Conservation (phyloP, 1,140 invertebrate genomes). For the Zaprionus taronus region DNA sequence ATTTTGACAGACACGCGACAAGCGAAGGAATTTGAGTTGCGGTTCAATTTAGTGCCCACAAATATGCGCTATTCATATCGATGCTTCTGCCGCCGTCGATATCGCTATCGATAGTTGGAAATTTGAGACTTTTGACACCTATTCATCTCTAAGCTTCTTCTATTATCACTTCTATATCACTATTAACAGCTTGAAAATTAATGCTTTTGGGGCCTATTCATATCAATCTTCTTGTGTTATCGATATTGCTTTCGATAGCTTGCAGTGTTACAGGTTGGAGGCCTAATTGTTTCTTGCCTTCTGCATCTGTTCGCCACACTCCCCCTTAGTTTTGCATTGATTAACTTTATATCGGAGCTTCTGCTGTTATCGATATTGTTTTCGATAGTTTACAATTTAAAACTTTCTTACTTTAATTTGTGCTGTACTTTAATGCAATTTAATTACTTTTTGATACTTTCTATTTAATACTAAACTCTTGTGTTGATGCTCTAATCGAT, state of each 20-base stretch:
- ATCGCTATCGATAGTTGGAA: not conserved
- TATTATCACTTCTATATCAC: not conserved
- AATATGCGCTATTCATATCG: not conserved
- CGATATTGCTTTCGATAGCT: not conserved
- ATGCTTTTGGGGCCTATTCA: too few species aligned
- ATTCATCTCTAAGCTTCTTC: not conserved
- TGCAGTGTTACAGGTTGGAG: not conserved
- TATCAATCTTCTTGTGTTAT: not conserved
- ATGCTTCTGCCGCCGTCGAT: not conserved
- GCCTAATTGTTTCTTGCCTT: not conserved
- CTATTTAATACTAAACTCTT: too few species aligned
- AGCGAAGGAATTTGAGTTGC: slow-evolving; percentile 24
- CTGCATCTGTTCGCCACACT: too few species aligned
- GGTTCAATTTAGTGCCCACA: slow-evolving; percentile 4
- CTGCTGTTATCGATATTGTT: too few species aligned
- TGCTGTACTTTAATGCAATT: too few species aligned
- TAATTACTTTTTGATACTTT: too few species aligned
- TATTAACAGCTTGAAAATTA: too few species aligned
- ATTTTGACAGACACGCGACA: slow-evolving; percentile 46
- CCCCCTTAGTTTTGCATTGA: not conserved
- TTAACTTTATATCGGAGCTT: too few species aligned
- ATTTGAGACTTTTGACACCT: not conserved
- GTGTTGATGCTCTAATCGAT: too few species aligned
- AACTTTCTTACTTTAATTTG: too few species aligned
- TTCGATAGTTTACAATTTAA: too few species aligned